A percentile compares a stretch with the other conserved stretches of the same genome.
These are phyloP conservation scores for Brachionus paranguensis DNA, from an alignment of 1,140 invertebrate genomes.

Conservation along the genomic window DNA sequence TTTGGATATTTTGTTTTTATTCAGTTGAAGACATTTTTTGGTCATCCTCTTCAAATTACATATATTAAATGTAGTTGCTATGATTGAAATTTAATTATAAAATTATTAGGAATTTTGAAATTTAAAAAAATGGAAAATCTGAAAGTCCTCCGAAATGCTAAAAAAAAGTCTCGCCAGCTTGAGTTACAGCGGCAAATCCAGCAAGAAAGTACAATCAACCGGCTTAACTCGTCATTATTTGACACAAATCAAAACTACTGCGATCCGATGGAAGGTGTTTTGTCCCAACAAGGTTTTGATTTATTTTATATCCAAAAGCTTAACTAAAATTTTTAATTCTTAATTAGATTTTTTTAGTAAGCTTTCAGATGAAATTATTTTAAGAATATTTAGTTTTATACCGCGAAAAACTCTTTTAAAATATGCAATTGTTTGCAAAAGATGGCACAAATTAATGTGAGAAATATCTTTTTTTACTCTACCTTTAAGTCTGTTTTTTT, in stretches of 20 bases:
- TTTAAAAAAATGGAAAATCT: conserved; percentile 15
- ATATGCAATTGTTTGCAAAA: conserved; percentile 65
- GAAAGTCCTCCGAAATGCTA: not conserved
- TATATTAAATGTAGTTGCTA: not conserved
- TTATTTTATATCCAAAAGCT: not conserved
- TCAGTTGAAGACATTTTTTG: not conserved
- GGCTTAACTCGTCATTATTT: not conserved
- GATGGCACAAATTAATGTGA: conserved; percentile 67
- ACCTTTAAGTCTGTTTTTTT: not conserved
- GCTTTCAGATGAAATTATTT: conserved; percentile 73
- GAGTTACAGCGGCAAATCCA: not conserved
- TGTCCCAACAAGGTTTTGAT: not conserved
- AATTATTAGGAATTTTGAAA: not conserved
- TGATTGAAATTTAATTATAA: not conserved
- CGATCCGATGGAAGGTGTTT: not conserved
- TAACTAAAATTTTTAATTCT: conserved; percentile 2
- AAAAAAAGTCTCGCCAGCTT: not conserved
- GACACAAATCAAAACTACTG: not conserved
- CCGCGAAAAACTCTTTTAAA: conserved; percentile 68
- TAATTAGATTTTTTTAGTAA: conserved; percentile 49
- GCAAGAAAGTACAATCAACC: not conserved
- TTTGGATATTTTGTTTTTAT: not conserved
- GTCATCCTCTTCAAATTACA: not conserved
- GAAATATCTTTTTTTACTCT: too few species aligned
- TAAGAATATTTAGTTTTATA: conserved; percentile 74